Conservation (phyloP, 2,113 vertebrate species). For the Clarias batrachus region DNA sequence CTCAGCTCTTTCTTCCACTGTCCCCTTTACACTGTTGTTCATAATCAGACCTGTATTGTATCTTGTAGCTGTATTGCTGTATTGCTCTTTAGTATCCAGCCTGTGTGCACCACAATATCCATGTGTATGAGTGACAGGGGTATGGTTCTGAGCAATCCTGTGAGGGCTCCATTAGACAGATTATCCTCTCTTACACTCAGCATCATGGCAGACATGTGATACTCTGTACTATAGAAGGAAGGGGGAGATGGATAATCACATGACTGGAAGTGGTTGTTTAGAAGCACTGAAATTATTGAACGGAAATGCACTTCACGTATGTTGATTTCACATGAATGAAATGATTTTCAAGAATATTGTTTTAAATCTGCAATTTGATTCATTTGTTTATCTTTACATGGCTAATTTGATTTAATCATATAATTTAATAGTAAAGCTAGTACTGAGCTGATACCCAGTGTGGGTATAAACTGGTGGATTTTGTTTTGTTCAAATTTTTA, state of each 20-base stretch:
- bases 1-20: neutral
- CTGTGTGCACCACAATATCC: conserved; percentile 30
- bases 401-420: too few relatives aligned
- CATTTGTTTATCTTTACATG: too few relatives aligned
- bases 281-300: neutral
- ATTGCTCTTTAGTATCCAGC: neutral
- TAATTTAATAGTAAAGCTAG: too few relatives aligned
- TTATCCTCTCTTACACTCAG: conserved; percentile 4
- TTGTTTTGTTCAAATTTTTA: too few relatives aligned
- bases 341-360: too few relatives aligned
- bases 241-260: neutral
- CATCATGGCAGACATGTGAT: neutral
- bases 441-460: too few relatives aligned
- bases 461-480: too few relatives aligned
- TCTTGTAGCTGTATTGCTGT: too few relatives aligned
- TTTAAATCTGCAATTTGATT: too few relatives aligned
- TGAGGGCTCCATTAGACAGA: conserved; percentile 43
- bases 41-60: neutral
- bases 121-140: conserved; percentile 37
- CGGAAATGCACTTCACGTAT: neutral
- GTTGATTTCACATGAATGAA: neutral
- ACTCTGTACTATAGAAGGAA: neutral
- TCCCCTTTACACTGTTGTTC: neutral
- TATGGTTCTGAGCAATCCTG: conserved; percentile 44
- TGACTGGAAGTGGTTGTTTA: too few relatives aligned